These are phyloP conservation scores for Lepidotrigona ventralis DNA, from an alignment of 1,140 invertebrate genomes.

Conservation along the genomic window DNA sequence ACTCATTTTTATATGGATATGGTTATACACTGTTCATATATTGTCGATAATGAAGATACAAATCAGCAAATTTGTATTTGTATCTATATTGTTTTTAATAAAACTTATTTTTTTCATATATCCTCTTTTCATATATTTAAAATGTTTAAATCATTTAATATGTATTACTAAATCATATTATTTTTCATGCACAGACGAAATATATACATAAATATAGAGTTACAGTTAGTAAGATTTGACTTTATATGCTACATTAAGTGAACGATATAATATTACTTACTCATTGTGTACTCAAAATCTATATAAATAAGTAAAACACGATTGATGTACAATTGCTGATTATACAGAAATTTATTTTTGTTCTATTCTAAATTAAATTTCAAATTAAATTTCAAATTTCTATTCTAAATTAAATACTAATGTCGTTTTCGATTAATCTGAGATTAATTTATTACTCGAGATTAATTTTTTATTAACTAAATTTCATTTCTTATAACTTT, in stretches of 20 bases:
- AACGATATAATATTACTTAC: background rate
- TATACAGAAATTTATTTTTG: background rate
- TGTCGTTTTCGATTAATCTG: background rate
- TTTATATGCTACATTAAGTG: background rate
- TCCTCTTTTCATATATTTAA: background rate
- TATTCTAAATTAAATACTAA: background rate
- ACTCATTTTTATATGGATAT: background rate
- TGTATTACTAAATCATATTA: background rate
- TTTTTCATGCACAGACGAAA: background rate
- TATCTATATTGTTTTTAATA: constrained; percentile 31
- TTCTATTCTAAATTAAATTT: background rate
- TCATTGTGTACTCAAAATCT: background rate
- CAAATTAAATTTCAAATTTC: background rate
- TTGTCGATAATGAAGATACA: background rate
- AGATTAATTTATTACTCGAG: background rate
- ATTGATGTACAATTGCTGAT: background rate
- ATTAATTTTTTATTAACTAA: background rate
- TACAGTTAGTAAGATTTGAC: background rate
- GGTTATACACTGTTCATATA: background rate
- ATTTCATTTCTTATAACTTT: background rate
- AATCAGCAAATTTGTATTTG: constrained; percentile 2
- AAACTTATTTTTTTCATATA: constrained; percentile 32
- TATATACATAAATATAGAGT: background rate
- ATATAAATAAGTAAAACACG: background rate
- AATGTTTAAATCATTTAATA: background rate